Conservation (phyloP, 2,797 vertebrate genomes). For the Falco naumanni region DNA sequence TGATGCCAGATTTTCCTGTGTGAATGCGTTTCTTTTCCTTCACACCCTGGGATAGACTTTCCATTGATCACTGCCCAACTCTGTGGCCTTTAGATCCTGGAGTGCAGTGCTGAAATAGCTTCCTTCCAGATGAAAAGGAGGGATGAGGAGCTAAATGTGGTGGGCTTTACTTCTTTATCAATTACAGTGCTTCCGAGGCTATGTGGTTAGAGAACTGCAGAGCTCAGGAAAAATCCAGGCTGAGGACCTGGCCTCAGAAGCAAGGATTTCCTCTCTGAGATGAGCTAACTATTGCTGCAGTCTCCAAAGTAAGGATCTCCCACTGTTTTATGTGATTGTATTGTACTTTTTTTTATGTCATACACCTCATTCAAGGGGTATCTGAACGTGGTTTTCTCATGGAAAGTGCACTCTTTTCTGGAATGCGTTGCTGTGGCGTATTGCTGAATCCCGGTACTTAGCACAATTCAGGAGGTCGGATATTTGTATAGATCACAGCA, state of each 20-base stretch:
- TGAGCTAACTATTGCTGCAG: background rate
- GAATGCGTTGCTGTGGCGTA: rapidly evolving
- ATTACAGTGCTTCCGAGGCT: background rate
- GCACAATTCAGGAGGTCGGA: background rate
- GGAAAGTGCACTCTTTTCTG: background rate
- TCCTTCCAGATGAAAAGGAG: background rate
- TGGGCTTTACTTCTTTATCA: background rate
- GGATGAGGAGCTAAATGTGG: background rate
- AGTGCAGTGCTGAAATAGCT: background rate
- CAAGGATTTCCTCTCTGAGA: slow-evolving; percentile 37
- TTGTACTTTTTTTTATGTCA: background rate
- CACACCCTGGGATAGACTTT: background rate
- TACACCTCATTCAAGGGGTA: slow-evolving; percentile 16
- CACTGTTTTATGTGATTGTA: slow-evolving; percentile 36
- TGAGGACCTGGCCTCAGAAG: background rate
- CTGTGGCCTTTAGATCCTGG: background rate
- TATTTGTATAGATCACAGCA: background rate
- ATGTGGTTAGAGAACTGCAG: background rate
- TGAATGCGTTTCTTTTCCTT: background rate
- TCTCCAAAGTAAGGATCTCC: slow-evolving; percentile 37
- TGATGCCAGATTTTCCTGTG: background rate
- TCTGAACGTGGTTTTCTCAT: background rate
- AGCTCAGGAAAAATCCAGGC: slow-evolving; percentile 26
- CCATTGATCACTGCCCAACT: background rate
- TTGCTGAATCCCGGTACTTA: background rate